Evolutionary conservation across 2,797 vertebrate genomes (phyloP).

Genomic region (Eidolon dupreanum): DNA sequence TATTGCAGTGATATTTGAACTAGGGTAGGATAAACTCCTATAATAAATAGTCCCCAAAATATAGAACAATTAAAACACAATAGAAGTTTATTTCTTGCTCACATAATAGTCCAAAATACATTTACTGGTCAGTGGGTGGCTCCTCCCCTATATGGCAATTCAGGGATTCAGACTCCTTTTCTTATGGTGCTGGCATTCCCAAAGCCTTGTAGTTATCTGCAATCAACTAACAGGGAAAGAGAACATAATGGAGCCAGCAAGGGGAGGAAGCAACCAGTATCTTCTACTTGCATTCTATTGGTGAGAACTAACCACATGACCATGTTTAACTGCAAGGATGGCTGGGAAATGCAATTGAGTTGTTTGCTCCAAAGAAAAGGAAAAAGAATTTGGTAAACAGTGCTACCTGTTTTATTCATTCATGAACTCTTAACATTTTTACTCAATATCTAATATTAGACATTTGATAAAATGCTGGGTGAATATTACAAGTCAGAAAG

Average conservation of each 20-base stretch:
- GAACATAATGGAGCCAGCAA: background rate
- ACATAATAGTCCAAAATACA: background rate
- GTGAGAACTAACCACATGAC: background rate
- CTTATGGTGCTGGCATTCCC: background rate
- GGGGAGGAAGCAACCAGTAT: background rate
- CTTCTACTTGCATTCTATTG: background rate
- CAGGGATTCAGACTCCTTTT: background rate
- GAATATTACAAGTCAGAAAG: background rate
- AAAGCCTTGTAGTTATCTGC: background rate
- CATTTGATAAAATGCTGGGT: background rate
- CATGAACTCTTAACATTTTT: constrained; percentile 20
- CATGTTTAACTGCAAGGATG: background rate
- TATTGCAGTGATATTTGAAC: background rate
- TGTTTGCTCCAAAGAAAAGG: background rate
- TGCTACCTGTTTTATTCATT: background rate
- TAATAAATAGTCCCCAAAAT: background rate
- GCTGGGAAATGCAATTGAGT: background rate
- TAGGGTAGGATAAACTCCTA: background rate
- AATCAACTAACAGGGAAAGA: background rate
- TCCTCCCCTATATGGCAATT: background rate
- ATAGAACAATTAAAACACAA: background rate
- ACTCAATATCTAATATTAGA: background rate
- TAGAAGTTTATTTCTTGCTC: background rate
- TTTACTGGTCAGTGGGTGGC: background rate
- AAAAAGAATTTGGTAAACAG: background rate